Evolutionary conservation across 2,888 invertebrate genomes (phyloP).

Genomic region (Arge pagana): DNA sequence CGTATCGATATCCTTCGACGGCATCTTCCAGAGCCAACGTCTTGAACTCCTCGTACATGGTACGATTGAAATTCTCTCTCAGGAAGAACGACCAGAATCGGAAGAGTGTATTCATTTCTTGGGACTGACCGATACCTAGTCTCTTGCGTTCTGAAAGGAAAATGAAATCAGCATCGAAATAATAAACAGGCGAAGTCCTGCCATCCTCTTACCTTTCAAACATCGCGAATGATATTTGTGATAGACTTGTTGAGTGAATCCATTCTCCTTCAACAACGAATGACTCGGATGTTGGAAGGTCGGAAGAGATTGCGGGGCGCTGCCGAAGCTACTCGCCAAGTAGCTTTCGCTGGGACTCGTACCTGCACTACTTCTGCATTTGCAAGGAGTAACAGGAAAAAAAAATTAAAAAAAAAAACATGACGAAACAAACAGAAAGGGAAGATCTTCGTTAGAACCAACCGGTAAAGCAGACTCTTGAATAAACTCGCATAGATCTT

Average conservation of each 20-base stretch:
- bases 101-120: slow-evolving; percentile 99
- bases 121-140: slow-evolving; percentile 91
- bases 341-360: slow-evolving; percentile 72
- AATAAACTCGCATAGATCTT: slow-evolving; percentile 32
- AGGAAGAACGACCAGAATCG: slow-evolving; percentile 99
- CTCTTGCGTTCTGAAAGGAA: slow-evolving; percentile 81
- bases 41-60: slow-evolving; percentile 97
- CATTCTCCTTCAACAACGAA: slow-evolving; percentile 90
- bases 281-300: slow-evolving; percentile 97
- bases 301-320: slow-evolving; percentile 83
- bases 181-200: slow-evolving; percentile 7
- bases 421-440: no score
- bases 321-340: slow-evolving; percentile 75
- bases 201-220: slow-evolving; percentile 72
- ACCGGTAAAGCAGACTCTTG: neutral
- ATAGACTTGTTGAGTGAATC: slow-evolving; percentile 97
- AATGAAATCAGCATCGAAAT: slow-evolving; percentile 2
- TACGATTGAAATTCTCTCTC: slow-evolving; percentile 95
- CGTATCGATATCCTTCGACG: slow-evolving; percentile 84
- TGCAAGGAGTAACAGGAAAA: slow-evolving; percentile 25
- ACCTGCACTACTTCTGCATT: slow-evolving; percentile 73
- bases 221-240: slow-evolving; percentile 95
- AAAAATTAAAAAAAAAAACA: slow-evolving; percentile 12
- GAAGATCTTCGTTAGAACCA: neutral
- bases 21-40: slow-evolving; percentile 93